phyloP scores from a whole-genome alignment of 2,888 invertebrate genomes.

The Melangyna quadrimaculata region DNA sequence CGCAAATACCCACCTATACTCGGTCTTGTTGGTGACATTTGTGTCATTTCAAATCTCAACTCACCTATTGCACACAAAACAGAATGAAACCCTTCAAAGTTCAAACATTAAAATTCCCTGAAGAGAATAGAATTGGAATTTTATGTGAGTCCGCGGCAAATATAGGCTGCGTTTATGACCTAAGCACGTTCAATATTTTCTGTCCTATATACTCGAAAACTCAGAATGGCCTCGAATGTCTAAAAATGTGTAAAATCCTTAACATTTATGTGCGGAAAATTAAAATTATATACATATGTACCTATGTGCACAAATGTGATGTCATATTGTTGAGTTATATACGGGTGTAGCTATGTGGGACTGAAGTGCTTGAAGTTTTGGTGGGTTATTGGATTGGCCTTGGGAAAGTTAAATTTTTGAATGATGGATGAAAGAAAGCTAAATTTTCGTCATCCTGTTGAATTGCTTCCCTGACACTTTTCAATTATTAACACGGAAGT shows the following conservation, averaged over 20 bases:
- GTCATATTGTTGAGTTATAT: neutral
- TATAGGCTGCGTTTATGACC: neutral
- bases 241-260: neutral
- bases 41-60: neutral
- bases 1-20: neutral
- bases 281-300: too few species aligned
- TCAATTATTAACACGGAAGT: constrained; percentile 2
- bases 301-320: too few species aligned
- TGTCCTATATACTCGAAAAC: neutral
- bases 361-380: neutral
- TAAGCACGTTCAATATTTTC: neutral
- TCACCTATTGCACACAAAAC: neutral
- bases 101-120: neutral
- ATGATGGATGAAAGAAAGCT: neutral
- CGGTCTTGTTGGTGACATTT: neutral
- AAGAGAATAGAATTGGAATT: neutral
- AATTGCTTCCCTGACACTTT: neutral
- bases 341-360: neutral
- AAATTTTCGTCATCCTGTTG: neutral
- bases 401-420: neutral
- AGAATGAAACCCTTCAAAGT: neutral
- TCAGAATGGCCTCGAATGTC: neutral
- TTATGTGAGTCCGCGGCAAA: neutral
- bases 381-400: neutral
- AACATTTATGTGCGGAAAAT: neutral